phyloP scores from a whole-genome alignment of 2,888 invertebrate species.

The Lithophane ornitopus region DNA sequence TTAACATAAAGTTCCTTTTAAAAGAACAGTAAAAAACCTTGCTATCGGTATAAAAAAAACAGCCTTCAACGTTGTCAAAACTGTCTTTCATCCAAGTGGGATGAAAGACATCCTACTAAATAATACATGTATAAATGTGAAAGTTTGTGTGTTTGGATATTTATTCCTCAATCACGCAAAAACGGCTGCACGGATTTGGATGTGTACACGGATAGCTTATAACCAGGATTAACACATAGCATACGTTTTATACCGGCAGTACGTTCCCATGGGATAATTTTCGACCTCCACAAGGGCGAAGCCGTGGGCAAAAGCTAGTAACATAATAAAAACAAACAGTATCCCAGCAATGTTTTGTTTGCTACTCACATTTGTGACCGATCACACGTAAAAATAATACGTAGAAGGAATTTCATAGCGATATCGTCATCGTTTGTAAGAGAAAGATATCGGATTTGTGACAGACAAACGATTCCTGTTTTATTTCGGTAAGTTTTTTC shows the following conservation, averaged over 20 bases:
- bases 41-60: conserved; percentile 16
- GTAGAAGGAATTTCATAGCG: conserved; percentile 47
- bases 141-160: background rate
- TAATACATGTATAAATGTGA: background rate
- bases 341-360: conserved; percentile 34
- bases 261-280: background rate
- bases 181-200: background rate
- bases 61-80: conserved; percentile 24
- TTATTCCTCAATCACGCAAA: background rate
- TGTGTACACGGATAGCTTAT: background rate
- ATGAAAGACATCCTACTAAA: background rate
- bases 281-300: background rate
- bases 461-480: conserved; percentile 51
- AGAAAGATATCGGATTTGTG: conserved; percentile 56
- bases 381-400: conserved; percentile 60
- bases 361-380: conserved; percentile 45
- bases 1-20: conserved; percentile 33
- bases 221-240: background rate
- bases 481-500: conserved; percentile 38
- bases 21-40: conserved; percentile 29
- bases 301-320: background rate
- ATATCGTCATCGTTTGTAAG: conserved; percentile 43
- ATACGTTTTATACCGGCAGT: background rate
- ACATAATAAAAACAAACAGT: conserved; percentile 41
- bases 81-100: background rate